Evolutionary conservation across 2,888 invertebrate species (phyloP), one percentile per base, ranked within the genome.

Genomic region (Torymus aiolomorphi): DNA sequence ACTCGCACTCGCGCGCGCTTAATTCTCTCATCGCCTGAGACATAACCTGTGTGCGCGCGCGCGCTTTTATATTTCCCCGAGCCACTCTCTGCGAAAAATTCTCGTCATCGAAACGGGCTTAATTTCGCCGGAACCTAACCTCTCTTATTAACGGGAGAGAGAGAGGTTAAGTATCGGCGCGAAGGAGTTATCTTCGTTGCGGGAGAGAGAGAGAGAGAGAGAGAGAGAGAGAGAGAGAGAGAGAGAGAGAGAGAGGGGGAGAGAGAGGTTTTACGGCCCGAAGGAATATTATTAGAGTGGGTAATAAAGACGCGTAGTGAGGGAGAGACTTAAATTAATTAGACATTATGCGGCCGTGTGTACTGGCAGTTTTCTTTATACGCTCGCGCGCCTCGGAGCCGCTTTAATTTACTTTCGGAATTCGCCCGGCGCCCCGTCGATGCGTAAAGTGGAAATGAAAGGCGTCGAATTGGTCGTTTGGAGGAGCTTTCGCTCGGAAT

Each of bases 381-480:
- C 61, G 59, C 61, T 69, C 59, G 20, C 59, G 59, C 61, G 31
- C 59, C 13, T n/a, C 13, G 14, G 14, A 18, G 42, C 59, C 59
- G 59, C 71, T 56, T 71, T 71, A 71, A 71, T 71, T 71, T 59
- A 71, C 71, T 71, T 71, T 71, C 59, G 49, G 59, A 14, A 49
- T 51, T 51, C 42, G 63, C 49, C 10, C 24, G 16, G n/a, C 12
- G n/a, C 2, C 12, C 42, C 42, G 42, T 42, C 8, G 42, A 42
- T 42, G 42, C 42, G 42, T 42, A 42, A 42, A 42, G 42, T 42
- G 42, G 42, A 42, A 42, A 42, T 42, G 42, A 42, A 42, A 42
- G 42, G 42, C 42, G 8, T 8, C 42, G 42, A 42, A 42, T 42
- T 42, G 42, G 42, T 42, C 42, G 42, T 42, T 42, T 42, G 42